Percentiles rank a stretch among this genome's conserved stretches.
Evolutionary conservation across 2,888 invertebrate species (phyloP).

Genomic region (Andrena dorsata): DNA sequence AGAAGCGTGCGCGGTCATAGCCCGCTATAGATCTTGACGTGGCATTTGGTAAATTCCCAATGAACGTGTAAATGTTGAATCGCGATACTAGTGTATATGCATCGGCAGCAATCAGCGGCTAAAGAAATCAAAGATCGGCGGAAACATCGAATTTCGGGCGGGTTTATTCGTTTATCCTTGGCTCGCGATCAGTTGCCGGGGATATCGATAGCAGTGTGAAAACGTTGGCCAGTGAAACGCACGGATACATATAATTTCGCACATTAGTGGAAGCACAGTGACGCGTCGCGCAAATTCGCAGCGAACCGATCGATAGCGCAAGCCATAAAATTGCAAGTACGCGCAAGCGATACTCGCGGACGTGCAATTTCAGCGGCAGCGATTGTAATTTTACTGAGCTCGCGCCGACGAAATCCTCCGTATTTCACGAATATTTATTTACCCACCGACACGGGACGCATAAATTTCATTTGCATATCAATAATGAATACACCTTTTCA

Average conservation of each 20-base stretch:
- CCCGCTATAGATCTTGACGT: not conserved
- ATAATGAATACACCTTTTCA: slow-evolving; percentile 24
- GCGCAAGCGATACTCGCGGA: slow-evolving; percentile 21
- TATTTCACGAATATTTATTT: slow-evolving; percentile 30
- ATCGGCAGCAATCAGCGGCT: not conserved
- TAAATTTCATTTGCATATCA: slow-evolving; percentile 37
- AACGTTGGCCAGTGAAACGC: not conserved
- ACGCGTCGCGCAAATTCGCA: not conserved
- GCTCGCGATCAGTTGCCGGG: not conserved
- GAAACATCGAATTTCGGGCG: not conserved
- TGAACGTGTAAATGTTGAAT: not conserved
- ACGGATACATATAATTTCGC: slow-evolving; percentile 34
- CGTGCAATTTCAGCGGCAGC: slow-evolving; percentile 38
- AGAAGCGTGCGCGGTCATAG: not conserved
- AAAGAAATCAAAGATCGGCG: not conserved
- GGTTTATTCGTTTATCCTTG: not conserved
- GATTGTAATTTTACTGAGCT: slow-evolving; percentile 48
- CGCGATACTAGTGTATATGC: not conserved
- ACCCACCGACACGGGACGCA: not conserved
- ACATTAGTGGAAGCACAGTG: slow-evolving; percentile 1
- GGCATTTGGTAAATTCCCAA: not conserved
- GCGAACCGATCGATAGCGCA: slow-evolving; percentile 33
- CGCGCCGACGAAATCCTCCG: slow-evolving; percentile 25
- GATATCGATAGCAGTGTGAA: slow-evolving; percentile 1
- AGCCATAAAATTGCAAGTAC: slow-evolving; percentile 47